A percentile compares a stretch with the other conserved stretches of the same genome.
phyloP scores from a whole-genome alignment of 2,797 vertebrate species.

The Pseudochirops corinnae region DNA sequence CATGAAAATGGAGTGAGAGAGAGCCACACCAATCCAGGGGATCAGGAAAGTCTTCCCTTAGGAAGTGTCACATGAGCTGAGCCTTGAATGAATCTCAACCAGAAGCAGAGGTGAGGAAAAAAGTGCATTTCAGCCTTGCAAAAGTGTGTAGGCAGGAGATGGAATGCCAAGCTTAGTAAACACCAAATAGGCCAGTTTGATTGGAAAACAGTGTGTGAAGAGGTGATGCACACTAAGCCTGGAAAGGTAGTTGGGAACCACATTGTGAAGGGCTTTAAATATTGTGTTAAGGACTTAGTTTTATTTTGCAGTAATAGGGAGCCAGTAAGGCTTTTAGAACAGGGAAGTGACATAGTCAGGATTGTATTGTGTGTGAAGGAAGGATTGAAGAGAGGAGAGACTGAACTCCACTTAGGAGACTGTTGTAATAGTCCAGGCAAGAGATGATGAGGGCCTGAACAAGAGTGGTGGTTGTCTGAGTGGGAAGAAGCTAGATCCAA shows the following conservation, averaged over 20 bases:
- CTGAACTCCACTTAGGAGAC: neutral
- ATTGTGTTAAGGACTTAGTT: neutral
- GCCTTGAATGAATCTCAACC: neutral
- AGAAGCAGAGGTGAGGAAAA: neutral
- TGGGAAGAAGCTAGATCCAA: neutral
- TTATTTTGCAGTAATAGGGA: neutral
- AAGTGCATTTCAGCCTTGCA: neutral
- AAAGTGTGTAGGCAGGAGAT: neutral
- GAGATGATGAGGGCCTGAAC: neutral
- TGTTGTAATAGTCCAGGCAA: neutral
- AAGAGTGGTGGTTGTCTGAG: neutral
- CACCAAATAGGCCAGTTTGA: neutral
- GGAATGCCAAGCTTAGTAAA: neutral
- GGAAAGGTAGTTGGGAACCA: neutral
- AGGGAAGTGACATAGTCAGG: neutral
- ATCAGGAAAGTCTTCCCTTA: neutral
- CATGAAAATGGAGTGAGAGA: neutral
- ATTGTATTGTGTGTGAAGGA: neutral
- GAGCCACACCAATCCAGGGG: neutral
- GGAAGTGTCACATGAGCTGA: neutral
- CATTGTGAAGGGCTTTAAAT: neutral
- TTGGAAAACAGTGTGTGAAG: too few species aligned
- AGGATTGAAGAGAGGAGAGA: neutral
- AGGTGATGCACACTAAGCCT: too few species aligned
- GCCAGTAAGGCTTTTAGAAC: neutral